Evolutionary conservation across 1,140 invertebrate genomes (phyloP).

Genomic region (Bilobella aurantiaca): DNA sequence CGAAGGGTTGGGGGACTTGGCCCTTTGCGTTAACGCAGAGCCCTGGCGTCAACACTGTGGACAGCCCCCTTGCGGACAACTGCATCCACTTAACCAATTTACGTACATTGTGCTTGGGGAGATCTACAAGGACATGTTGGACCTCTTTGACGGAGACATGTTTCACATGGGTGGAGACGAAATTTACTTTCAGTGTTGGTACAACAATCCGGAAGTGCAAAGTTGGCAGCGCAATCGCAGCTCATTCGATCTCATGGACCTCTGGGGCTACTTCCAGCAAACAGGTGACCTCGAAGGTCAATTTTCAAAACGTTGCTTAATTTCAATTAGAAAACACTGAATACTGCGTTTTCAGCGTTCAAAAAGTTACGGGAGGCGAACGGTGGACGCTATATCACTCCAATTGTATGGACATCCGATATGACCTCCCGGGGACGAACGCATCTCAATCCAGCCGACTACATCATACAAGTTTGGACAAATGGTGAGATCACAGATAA

Average conservation of each 20-base stretch:
- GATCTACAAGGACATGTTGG: constrained; percentile 38
- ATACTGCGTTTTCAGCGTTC: constrained; percentile 19
- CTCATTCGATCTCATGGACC: constrained; percentile 33
- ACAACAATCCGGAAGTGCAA: constrained; percentile 35
- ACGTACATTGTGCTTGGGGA: constrained; percentile 24
- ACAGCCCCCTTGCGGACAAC: constrained; percentile 34
- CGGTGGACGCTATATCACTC: constrained; percentile 13
- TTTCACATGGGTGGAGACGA: constrained; percentile 41
- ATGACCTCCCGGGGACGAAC: constrained; percentile 21
- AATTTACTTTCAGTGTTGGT: constrained; percentile 38
- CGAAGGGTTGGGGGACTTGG: constrained; percentile 31
- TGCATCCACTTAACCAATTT: constrained; percentile 21
- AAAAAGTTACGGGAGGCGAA: constrained; percentile 27
- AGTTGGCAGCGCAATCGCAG: constrained; percentile 35
- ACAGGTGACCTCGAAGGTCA: constrained; percentile 12
- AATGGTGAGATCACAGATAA: constrained; percentile 15
- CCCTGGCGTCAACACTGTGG: constrained; percentile 31
- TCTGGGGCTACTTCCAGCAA: constrained; percentile 31
- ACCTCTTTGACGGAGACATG: constrained; percentile 37
- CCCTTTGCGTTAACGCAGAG: constrained; percentile 33
- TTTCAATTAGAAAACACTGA: neutral
- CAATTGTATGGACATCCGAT: constrained; percentile 33
- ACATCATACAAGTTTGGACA: constrained; percentile 39
- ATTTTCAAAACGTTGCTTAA: neutral
- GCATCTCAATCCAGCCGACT: constrained; percentile 23